Evolutionary conservation across 2,113 vertebrate species (phyloP).

Genomic region (Chlamydotis undulata): DNA sequence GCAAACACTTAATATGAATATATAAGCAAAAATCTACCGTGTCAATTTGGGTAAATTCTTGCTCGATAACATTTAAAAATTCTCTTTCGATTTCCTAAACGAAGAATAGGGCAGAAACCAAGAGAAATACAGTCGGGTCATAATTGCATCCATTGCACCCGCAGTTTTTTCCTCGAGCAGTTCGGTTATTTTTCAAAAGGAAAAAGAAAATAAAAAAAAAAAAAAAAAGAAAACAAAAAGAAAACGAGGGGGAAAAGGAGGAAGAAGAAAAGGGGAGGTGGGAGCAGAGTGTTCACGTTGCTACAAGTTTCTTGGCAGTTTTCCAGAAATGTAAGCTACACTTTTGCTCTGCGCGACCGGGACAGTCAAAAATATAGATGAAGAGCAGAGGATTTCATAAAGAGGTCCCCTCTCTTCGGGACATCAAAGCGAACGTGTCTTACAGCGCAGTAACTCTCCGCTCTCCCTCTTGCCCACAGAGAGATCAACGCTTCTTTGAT

Average conservation of each 20-base stretch:
- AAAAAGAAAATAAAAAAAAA: background rate
- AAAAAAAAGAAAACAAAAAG: background rate
- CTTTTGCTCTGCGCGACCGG: background rate
- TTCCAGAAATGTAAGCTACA: constrained; percentile 54
- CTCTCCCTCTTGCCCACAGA: background rate
- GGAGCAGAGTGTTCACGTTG: background rate
- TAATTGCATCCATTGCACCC: background rate
- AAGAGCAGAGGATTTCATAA: background rate
- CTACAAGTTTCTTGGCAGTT: constrained; percentile 47
- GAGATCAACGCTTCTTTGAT: constrained; percentile 59
- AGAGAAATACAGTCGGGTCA: background rate
- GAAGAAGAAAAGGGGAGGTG: background rate
- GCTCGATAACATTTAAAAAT: background rate
- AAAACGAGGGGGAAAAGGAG: background rate
- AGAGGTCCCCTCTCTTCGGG: background rate
- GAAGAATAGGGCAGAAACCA: background rate
- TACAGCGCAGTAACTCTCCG: background rate
- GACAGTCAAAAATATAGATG: background rate
- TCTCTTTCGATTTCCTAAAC: background rate
- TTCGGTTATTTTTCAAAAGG: background rate
- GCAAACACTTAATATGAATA: background rate
- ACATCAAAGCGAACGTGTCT: constrained; percentile 47
- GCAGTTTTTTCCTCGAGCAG: background rate
- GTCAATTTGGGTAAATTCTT: background rate
- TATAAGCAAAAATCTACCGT: background rate